phyloP scores from a whole-genome alignment of 1,140 invertebrate species.

The Arctopsyche grandis region DNA sequence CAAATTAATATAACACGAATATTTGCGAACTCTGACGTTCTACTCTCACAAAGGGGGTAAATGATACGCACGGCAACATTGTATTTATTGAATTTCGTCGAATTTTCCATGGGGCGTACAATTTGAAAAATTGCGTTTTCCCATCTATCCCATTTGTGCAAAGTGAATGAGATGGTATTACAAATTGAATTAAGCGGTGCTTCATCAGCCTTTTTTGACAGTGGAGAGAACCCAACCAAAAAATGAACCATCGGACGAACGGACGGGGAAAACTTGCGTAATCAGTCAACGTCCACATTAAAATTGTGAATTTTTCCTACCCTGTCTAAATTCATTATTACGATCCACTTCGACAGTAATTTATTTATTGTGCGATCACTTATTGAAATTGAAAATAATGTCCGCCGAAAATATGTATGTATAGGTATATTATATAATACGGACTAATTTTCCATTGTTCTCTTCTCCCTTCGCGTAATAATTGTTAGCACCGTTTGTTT shows the following conservation, averaged over 20 bases:
- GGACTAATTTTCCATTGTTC: too few species aligned
- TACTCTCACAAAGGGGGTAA: not conserved
- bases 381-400: too few species aligned
- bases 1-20: too few species aligned
- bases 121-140: slow-evolving; percentile 27
- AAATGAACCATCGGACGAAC: not conserved
- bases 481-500: slow-evolving; percentile 14
- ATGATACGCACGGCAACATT: too few species aligned
- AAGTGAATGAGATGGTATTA: slow-evolving; percentile 31
- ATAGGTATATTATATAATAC: too few species aligned
- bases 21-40: too few species aligned
- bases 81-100: slow-evolving; percentile 20
- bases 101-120: slow-evolving; percentile 14
- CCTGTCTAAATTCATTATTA: not conserved
- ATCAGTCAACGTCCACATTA: slow-evolving; percentile 30
- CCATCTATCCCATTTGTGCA: slow-evolving; percentile 19
- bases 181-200: slow-evolving; percentile 30
- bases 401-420: too few species aligned
- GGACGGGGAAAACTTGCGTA: slow-evolving; percentile 24
- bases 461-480: too few species aligned
- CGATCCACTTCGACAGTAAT: not conserved
- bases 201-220: slow-evolving; percentile 32
- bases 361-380: not conserved
- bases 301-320: slow-evolving; percentile 9
- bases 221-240: not conserved